phyloP scores from a whole-genome alignment of 2,113 vertebrate genomes.

The Callithrix jacchus region DNA sequence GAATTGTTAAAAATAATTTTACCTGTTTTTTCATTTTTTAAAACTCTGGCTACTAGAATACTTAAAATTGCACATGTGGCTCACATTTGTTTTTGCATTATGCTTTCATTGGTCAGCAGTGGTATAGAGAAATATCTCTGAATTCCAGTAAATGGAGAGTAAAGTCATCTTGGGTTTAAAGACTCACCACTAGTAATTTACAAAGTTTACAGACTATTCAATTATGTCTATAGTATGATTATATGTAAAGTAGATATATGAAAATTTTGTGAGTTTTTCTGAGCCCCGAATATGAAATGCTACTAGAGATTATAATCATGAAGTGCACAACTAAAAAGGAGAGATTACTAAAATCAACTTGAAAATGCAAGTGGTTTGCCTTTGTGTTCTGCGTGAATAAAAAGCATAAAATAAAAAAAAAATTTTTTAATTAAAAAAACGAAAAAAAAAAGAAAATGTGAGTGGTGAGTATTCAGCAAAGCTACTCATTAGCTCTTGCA shows the following conservation, averaged over 20 bases:
- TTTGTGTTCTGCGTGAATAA: too few species aligned
- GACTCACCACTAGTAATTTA: background rate
- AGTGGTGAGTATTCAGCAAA: background rate
- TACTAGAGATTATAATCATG: slow-evolving; percentile 1
- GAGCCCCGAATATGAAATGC: slow-evolving; percentile 29
- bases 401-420: too few species aligned
- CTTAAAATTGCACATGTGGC: background rate
- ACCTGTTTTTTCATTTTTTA: slow-evolving; percentile 5
- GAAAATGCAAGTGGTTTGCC: too few species aligned
- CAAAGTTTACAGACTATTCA: background rate
- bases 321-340: background rate
- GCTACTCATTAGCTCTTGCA: background rate
- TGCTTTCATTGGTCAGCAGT: background rate
- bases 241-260: background rate
- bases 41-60: background rate
- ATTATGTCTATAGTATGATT: background rate
- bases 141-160: background rate
- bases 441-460: background rate
- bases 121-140: background rate
- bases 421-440: too few species aligned
- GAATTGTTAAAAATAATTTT: background rate
- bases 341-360: background rate
- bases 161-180: slow-evolving; percentile 15
- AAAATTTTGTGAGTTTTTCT: background rate
- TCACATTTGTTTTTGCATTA: background rate